A percentile compares a stretch with the other conserved stretches of the same genome.
phyloP scores from a whole-genome alignment of 2,888 invertebrate genomes.

The Meta bourneti region DNA sequence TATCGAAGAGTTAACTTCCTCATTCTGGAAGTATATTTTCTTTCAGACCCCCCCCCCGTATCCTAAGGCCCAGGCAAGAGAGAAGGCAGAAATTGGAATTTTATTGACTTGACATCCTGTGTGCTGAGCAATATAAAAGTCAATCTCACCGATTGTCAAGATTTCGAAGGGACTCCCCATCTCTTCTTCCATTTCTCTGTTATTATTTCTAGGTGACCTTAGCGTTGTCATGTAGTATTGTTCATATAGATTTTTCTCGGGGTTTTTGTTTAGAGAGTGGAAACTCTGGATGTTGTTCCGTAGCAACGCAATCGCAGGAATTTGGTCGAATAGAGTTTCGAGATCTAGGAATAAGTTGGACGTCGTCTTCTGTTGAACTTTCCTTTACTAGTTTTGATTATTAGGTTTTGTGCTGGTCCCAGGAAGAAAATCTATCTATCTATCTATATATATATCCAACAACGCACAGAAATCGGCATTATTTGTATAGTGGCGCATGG shows the following conservation, averaged over 20 bases:
- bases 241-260: neutral
- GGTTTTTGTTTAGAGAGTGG: neutral
- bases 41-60: conserved; percentile 30
- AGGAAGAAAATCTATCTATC: too few species aligned
- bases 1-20: conserved; percentile 30
- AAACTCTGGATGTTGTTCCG: conserved; percentile 7
- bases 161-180: conserved; percentile 17
- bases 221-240: conserved; percentile 15
- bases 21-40: conserved; percentile 44
- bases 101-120: conserved; percentile 66
- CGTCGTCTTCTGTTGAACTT: neutral
- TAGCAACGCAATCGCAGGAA: conserved; percentile 3
- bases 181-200: conserved; percentile 7
- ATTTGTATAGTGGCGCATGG: too few species aligned
- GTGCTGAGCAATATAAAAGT: conserved; percentile 62
- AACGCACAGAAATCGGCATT: too few species aligned
- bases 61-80: conserved; percentile 5
- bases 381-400: neutral
- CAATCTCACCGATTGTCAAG: conserved; percentile 62
- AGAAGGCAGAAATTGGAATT: conserved; percentile 52
- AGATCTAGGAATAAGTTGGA: neutral
- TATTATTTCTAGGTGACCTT: conserved; percentile 29
- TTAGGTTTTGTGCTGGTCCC: neutral
- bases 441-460: too few species aligned
- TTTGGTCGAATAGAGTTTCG: neutral